phyloP scores from a whole-genome alignment of 1,140 invertebrate species.

The Papilio glaucus region DNA sequence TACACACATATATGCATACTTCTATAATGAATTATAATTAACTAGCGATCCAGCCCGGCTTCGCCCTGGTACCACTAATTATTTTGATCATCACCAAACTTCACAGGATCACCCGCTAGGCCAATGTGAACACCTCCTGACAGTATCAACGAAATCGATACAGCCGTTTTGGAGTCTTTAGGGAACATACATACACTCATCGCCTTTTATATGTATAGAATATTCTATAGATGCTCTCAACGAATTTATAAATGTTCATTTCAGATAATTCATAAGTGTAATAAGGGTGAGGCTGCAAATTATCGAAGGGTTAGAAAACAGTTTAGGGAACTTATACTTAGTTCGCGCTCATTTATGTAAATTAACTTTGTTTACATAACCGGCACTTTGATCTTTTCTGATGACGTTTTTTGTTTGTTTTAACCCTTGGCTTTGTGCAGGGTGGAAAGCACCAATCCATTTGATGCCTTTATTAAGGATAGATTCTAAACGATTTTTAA shows the following conservation, averaged over 20 bases:
- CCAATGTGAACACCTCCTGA: too few species aligned
- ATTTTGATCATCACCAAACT: too few species aligned
- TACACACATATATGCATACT: too few species aligned
- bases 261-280: neutral
- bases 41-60: too few species aligned
- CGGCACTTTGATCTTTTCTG: slow-evolving; percentile 54
- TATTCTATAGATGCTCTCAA: too few species aligned
- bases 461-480: slow-evolving; percentile 14
- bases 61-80: too few species aligned
- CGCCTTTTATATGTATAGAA: too few species aligned
- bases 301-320: slow-evolving; percentile 53
- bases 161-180: too few species aligned
- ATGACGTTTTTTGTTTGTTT: slow-evolving; percentile 46
- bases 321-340: slow-evolving; percentile 64
- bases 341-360: slow-evolving; percentile 73
- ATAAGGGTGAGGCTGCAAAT: neutral
- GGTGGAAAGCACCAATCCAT: neutral
- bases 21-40: too few species aligned
- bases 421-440: neutral
- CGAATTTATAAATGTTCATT: neutral
- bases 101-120: too few species aligned
- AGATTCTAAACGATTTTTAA: slow-evolving; percentile 8
- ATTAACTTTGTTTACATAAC: slow-evolving; percentile 55
- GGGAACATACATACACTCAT: too few species aligned
- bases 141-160: too few species aligned